Evolutionary conservation across 2,797 vertebrate genomes (phyloP).

Genomic region (Synaphobranchus kaupii): DNA sequence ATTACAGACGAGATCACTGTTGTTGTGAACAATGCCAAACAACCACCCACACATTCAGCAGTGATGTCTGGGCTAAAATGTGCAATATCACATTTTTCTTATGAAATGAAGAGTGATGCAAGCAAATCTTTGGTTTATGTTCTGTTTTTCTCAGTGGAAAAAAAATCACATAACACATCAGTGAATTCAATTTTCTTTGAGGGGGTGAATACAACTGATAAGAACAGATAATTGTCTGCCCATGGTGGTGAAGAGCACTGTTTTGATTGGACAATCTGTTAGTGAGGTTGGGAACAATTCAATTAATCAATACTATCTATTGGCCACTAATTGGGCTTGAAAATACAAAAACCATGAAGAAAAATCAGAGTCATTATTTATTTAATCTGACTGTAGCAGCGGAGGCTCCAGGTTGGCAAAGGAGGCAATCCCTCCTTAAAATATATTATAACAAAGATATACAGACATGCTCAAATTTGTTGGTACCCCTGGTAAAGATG

Average conservation of each 20-base stretch:
- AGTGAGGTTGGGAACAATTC: not conserved
- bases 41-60: not conserved
- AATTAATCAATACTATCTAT: not conserved
- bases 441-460: too few species aligned
- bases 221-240: too few species aligned
- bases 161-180: not conserved
- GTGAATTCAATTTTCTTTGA: not conserved
- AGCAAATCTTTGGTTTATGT: not conserved
- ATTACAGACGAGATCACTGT: not conserved
- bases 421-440: too few species aligned
- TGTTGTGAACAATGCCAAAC: not conserved
- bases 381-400: not conserved
- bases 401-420: too few species aligned
- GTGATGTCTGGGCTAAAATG: not conserved
- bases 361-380: too few species aligned
- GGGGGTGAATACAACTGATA: not conserved
- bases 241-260: not conserved
- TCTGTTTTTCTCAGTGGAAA: not conserved
- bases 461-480: too few species aligned
- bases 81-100: not conserved
- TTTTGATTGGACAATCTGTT: not conserved
- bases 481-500: too few species aligned
- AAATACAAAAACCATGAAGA: not conserved
- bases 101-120: not conserved
- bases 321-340: not conserved